Conservation (phyloP, 2,113 vertebrate genomes). For the Dryoscopus gambensis region DNA sequence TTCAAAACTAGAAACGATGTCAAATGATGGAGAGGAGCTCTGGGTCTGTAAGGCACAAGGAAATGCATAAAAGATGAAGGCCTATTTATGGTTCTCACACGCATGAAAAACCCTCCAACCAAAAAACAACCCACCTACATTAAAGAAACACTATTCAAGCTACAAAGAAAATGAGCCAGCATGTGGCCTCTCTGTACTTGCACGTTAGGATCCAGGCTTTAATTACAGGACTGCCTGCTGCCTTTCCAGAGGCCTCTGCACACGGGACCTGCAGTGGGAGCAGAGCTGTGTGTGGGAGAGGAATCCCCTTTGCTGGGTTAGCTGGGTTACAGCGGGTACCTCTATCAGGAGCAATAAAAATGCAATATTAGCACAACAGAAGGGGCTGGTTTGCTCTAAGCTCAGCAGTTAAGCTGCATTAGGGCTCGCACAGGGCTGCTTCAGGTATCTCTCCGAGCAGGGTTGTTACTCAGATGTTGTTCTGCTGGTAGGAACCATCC, state of each 20-base stretch:
- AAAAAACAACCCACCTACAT: constrained; percentile 18
- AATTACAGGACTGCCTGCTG: background rate
- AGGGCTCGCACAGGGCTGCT: background rate
- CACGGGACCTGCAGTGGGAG: background rate
- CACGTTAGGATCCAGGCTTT: background rate
- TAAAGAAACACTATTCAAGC: constrained; percentile 6
- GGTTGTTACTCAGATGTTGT: background rate
- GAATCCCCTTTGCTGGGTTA: background rate
- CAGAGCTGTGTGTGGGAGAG: background rate
- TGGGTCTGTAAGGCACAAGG: constrained; percentile 21
- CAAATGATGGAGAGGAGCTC: constrained; percentile 14
- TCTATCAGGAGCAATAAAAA: background rate
- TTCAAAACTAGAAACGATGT: constrained; percentile 14
- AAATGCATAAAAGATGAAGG: constrained; percentile 57
- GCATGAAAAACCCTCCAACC: background rate
- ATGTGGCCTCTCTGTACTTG: background rate
- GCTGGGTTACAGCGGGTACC: background rate
- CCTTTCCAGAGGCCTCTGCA: background rate
- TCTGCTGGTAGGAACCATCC: background rate
- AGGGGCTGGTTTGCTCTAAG: background rate
- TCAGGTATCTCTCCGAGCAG: background rate
- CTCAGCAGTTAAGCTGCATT: background rate
- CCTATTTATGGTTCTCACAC: constrained; percentile 42
- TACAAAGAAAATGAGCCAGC: background rate
- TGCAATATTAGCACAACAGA: background rate